phyloP scores from a whole-genome alignment of 1,140 invertebrate genomes.

The Pseudomyrmex flavicornis region DNA sequence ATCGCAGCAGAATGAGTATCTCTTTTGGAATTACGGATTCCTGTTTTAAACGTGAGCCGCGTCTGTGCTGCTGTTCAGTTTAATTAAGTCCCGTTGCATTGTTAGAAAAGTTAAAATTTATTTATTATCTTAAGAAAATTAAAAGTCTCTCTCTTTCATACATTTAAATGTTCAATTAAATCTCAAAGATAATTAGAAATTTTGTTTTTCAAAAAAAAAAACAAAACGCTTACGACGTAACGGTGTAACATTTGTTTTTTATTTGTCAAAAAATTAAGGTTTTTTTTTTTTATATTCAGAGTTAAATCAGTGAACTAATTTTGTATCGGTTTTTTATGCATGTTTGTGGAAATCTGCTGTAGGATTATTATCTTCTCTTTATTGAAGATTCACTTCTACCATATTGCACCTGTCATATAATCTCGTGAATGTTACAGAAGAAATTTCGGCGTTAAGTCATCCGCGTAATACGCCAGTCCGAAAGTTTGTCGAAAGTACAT shows the following conservation, averaged over 20 bases:
- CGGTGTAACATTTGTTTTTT: background rate
- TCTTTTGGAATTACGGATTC: constrained; percentile 9
- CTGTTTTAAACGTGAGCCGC: background rate
- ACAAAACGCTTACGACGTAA: no score
- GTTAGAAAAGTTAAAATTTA: background rate
- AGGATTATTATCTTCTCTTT: background rate
- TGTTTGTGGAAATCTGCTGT: background rate
- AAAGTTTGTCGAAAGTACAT: constrained; percentile 11
- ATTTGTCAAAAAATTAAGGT: background rate
- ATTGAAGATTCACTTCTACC: background rate
- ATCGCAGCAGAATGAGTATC: constrained; percentile 6
- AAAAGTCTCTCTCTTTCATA: no score
- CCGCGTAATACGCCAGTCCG: background rate
- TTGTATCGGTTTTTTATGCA: background rate
- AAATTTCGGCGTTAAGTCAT: constrained; percentile 2
- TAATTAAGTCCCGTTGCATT: background rate
- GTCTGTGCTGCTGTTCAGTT: background rate
- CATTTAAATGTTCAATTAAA: no score
- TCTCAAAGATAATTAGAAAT: background rate
- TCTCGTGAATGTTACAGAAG: background rate
- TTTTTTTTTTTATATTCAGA: no score
- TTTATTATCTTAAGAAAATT: background rate
- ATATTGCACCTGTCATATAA: background rate
- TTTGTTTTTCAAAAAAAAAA: no score
- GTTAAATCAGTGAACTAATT: background rate